Percentiles rank a stretch among this genome's conserved stretches.
Evolutionary conservation across 2,888 invertebrate genomes (phyloP).

Genomic region (Drepanosiphum platanoidis): DNA sequence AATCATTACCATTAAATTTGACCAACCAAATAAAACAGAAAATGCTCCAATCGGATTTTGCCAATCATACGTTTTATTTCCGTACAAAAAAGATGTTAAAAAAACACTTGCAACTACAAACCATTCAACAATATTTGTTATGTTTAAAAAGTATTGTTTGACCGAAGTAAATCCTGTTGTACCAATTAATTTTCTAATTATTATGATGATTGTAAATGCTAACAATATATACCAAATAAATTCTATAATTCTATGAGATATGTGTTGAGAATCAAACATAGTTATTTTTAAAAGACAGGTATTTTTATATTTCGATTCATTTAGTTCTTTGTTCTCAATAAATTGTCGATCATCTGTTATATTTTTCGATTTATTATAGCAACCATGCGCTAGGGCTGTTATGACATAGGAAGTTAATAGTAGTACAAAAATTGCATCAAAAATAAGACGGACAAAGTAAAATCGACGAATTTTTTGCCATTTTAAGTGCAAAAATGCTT

Average conservation of each 20-base stretch:
- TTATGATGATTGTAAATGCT: slow-evolving; percentile 81
- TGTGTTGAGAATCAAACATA: slow-evolving; percentile 69
- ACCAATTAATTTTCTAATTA: slow-evolving; percentile 82
- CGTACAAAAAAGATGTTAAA: slow-evolving; percentile 83
- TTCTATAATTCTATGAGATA: slow-evolving; percentile 81
- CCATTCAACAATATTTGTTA: slow-evolving; percentile 89
- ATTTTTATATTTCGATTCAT: slow-evolving; percentile 72
- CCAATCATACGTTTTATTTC: slow-evolving; percentile 81
- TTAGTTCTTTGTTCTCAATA: not conserved
- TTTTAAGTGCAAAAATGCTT: slow-evolving; percentile 86
- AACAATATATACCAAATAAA: slow-evolving; percentile 74
- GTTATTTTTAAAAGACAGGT: slow-evolving; percentile 81
- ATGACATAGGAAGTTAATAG: slow-evolving; percentile 84
- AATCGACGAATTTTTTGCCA: slow-evolving; percentile 92
- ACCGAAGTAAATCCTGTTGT: slow-evolving; percentile 84
- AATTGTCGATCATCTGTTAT: slow-evolving; percentile 71
- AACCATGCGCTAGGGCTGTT: slow-evolving; percentile 84
- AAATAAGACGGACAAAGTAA: slow-evolving; percentile 81
- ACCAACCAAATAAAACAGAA: slow-evolving; percentile 87
- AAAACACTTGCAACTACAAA: slow-evolving; percentile 86
- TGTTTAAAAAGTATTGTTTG: slow-evolving; percentile 83
- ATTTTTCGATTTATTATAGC: slow-evolving; percentile 83
- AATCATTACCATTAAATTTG: slow-evolving; percentile 90
- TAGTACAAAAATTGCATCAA: slow-evolving; percentile 82
- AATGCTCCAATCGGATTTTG: slow-evolving; percentile 89